Evolutionary conservation across 1,140 invertebrate species (phyloP), one percentile per base, ranked within the genome.

Genomic region (Trichogramma pretiosum): DNA sequence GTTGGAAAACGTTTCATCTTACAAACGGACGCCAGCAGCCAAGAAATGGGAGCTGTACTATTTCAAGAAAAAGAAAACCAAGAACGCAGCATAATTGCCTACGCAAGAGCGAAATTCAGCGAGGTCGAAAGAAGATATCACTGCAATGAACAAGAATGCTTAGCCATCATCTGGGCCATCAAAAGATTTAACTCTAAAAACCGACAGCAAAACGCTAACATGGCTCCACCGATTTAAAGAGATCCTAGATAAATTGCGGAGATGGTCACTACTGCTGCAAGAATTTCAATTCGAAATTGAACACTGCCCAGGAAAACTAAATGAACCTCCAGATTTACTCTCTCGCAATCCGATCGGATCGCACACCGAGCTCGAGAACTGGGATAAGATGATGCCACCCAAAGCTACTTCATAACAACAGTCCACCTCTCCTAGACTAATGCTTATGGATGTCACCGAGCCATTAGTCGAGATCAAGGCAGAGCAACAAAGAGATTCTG

Each of bases 181-280:
- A n/a, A n/a, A n/a, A n/a, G n/a, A n/a, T 65, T 56, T 24, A 38
- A 53, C 30, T 0, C 40, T 66, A 0, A 13, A 48, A 9, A 62
- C 58, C 0, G 56, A 64, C 28, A 62, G 44, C 16, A 5, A 41
- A 19, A 48, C 56, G 0, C 14, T 63, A 0, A 53, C 34, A 0
- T 65, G 65, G 61, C 37, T 57, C 11, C 17, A 51, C 35, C 19
- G 30, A 14, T 18, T 46, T 8, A 34, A 42, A 26, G 43, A 46
- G 11, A 36, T 10, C 8, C 45, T 50, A 23, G 34, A 53, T 4
- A 64, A 64, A 46, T 45, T 65, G 0, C 48, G 46, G 13, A 43
- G 56, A 10, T 65, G 59, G 60, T 24, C 64, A 0, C 35, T 65
- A 3, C 43, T 58, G 0, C 44, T 66, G 3, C 56, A 57, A 28